Conservation (phyloP, 2,113 vertebrate genomes). For the Uria aalge region DNA sequence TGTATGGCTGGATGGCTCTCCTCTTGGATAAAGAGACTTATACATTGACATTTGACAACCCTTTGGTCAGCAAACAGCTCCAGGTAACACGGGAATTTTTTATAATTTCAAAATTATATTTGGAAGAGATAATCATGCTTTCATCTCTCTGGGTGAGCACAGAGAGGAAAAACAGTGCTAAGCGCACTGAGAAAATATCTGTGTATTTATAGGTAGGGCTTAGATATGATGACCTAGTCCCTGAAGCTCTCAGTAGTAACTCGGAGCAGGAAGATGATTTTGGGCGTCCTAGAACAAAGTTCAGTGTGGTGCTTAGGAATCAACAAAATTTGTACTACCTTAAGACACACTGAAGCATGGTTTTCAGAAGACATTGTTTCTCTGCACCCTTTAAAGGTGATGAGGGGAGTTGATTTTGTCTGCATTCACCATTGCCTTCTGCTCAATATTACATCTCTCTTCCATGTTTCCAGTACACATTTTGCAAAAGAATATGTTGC, state of each 20-base stretch:
- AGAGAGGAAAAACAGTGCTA: not conserved
- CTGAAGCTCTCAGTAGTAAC: not conserved
- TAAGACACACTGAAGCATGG: not conserved
- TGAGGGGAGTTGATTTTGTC: not conserved
- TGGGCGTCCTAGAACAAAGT: not conserved
- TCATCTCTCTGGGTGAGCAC: not conserved
- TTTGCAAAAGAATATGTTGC: not conserved
- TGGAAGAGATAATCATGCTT: not conserved
- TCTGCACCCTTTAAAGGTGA: not conserved
- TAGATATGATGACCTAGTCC: not conserved
- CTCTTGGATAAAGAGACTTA: constrained; percentile 75
- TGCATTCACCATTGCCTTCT: not conserved
- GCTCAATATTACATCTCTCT: not conserved
- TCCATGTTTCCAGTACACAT: not conserved
- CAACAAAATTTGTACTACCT: not conserved
- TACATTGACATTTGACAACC: constrained; percentile 38
- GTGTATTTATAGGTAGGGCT: not conserved
- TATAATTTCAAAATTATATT: not conserved
- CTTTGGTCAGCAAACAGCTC: constrained; percentile 25
- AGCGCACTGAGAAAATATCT: not conserved
- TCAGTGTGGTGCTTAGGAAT: not conserved
- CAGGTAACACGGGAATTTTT: constrained; percentile 46
- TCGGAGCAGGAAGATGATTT: not conserved
- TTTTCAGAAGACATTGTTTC: not conserved
- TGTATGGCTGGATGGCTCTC: constrained; percentile 72